Evolutionary conservation across 2,113 vertebrate genomes (phyloP), one percentile per base, ranked within the genome.

Genomic region (Cinclus cinclus): DNA sequence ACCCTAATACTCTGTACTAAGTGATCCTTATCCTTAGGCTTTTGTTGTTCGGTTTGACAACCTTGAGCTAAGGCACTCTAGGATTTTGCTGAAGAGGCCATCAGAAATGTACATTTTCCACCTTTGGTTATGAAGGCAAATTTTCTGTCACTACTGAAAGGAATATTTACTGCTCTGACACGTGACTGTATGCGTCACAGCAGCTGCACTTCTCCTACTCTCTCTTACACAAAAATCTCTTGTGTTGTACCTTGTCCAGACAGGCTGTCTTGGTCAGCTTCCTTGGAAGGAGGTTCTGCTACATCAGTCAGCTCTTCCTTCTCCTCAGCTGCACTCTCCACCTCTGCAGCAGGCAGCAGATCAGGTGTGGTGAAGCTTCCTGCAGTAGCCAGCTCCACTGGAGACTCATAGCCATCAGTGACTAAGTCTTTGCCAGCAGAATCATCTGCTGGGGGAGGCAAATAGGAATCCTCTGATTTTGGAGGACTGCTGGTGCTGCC

Each of bases 371-470:
- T 59, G 52, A 82, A 68, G n/a, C 44, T 79, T 1, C 41, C 76
- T 3, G 52, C 33, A 5, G 91, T 53, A 35, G 10, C 42, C 53
- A 49, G 90, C 59, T 92, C 92, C 10, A 2, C 27, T 28, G 81
- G 49, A 75, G 90, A 9, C 76, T 41, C 82, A 9, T 50, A 84
- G 53, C 20, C 87, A 6, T 21, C n/a, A 0, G 92, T 80, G 69
- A 62, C 71, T 4, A 75, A 77, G 64, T 95, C 94, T 59, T 60
- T 92, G 94, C 76, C 87, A 53, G 82, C 87, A 87, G 91, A 95
- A 47, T 68, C 93, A 23, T 94, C 96, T 83, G 89, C 93, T 64
- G 94, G 22, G 77, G 92, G 79, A 92, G 76, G 93, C 88, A 95
- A 84, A 50, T 74, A 89, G 67, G 79, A 86, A 50, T 79, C 89